These are phyloP conservation scores for Rotaria sp. DNA, from an alignment of 2,888 invertebrate species.

Conservation along the genomic window DNA sequence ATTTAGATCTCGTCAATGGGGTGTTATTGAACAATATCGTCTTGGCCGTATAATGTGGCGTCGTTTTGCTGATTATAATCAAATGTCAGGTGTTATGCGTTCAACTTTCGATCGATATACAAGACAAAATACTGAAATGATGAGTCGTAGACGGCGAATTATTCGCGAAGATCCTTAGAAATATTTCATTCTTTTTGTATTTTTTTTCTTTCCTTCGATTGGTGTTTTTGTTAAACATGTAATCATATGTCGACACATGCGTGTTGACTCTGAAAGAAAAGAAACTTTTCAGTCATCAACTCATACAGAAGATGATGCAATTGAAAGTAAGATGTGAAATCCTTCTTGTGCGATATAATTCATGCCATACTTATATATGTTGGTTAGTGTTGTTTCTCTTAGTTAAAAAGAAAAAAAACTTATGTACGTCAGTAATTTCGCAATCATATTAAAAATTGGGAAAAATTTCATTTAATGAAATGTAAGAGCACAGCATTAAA, in stretches of 20 bases:
- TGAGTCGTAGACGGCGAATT: neutral
- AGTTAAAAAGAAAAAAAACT: too few species aligned
- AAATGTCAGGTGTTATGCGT: constrained; percentile 79
- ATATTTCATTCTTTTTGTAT: neutral
- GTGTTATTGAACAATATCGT: constrained; percentile 67
- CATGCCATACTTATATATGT: neutral
- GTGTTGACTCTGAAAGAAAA: neutral
- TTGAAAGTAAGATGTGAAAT: neutral
- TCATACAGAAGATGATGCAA: neutral
- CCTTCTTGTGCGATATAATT: neutral
- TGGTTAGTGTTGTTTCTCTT: too few species aligned
- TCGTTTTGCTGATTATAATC: constrained; percentile 83
- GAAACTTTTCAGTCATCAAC: neutral
- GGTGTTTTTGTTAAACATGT: neutral
- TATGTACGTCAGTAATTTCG: neutral
- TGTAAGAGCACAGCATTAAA: neutral
- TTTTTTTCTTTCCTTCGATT: neutral
- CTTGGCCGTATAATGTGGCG: constrained; percentile 83
- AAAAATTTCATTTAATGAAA: neutral
- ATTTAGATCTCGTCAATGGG: neutral
- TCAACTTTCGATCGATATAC: constrained; percentile 69
- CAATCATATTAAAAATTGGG: neutral
- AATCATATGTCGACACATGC: neutral
- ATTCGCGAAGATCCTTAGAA: neutral
- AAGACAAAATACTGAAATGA: constrained; percentile 21